phyloP scores from a whole-genome alignment of 2,888 invertebrate species.

The Parnassius glacialis region DNA sequence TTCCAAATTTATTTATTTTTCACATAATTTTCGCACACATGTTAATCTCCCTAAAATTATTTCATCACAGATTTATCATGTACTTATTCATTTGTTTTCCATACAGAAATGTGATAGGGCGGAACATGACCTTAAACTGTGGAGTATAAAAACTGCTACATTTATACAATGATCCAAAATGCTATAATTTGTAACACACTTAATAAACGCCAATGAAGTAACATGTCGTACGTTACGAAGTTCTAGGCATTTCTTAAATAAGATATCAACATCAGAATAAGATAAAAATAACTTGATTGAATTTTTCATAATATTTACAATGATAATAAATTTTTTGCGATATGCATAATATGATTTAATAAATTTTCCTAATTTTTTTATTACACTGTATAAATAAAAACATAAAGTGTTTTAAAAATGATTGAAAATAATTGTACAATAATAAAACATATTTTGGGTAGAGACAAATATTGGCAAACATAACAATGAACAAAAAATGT shows the following conservation, averaged over 20 bases:
- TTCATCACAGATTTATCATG: slow-evolving; percentile 77
- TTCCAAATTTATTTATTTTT: slow-evolving; percentile 47
- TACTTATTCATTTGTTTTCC: slow-evolving; percentile 66
- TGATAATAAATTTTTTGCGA: slow-evolving; percentile 54
- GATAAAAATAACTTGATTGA: slow-evolving; percentile 60
- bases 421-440: slow-evolving; percentile 63
- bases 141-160: slow-evolving; percentile 44
- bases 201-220: slow-evolving; percentile 41
- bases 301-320: slow-evolving; percentile 59
- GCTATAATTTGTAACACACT: slow-evolving; percentile 39
- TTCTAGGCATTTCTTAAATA: slow-evolving; percentile 38
- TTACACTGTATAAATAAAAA: slow-evolving; percentile 68
- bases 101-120: slow-evolving; percentile 54
- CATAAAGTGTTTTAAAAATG: slow-evolving; percentile 59
- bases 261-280: slow-evolving; percentile 49
- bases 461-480: slow-evolving; percentile 68
- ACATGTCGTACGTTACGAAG: slow-evolving; percentile 28
- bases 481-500: slow-evolving; percentile 70
- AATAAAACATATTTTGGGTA: slow-evolving; percentile 59
- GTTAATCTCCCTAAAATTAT: slow-evolving; percentile 62
- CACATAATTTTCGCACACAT: slow-evolving; percentile 55
- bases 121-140: slow-evolving; percentile 51
- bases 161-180: slow-evolving; percentile 48
- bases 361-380: slow-evolving; percentile 62
- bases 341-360: slow-evolving; percentile 65